These are phyloP conservation scores for Philopedon plagiatum DNA, from an alignment of 2,888 invertebrate species.

Conservation along the genomic window DNA sequence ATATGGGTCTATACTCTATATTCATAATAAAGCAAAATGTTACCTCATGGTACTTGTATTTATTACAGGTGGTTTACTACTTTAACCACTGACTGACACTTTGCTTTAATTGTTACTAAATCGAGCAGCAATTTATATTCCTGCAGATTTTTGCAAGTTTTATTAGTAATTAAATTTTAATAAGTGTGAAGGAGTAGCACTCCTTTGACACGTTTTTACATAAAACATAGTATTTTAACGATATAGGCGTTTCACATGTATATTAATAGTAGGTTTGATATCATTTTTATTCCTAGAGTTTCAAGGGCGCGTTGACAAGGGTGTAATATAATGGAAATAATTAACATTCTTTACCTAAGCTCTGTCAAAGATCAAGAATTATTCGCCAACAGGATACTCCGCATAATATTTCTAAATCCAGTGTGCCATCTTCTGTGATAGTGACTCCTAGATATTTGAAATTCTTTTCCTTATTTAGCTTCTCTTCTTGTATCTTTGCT, in stretches of 20 bases:
- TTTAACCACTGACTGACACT: slow-evolving; percentile 1
- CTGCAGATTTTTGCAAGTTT: background rate
- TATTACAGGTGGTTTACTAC: slow-evolving; percentile 28
- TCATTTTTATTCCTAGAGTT: too few relatives aligned
- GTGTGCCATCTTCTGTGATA: too few relatives aligned
- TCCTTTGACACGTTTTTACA: background rate
- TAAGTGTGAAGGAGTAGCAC: slow-evolving; percentile 12
- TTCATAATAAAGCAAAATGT: background rate
- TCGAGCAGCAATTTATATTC: background rate
- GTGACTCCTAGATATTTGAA: too few relatives aligned
- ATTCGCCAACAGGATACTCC: too few relatives aligned
- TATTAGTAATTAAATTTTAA: slow-evolving; percentile 7
- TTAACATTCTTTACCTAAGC: too few relatives aligned
- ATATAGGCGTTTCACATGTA: background rate
- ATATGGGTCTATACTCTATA: background rate
- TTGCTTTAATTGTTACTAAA: background rate
- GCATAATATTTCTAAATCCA: too few relatives aligned
- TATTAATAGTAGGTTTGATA: too few relatives aligned
- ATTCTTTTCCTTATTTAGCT: too few relatives aligned
- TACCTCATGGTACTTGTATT: slow-evolving; percentile 10
- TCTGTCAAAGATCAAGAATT: too few relatives aligned
- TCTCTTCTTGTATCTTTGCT: too few relatives aligned
- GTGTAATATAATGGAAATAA: too few relatives aligned
- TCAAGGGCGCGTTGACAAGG: too few relatives aligned
- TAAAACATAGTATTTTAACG: background rate